These are phyloP conservation scores for Tyrophagus putrescentiae DNA, from an alignment of 1,140 invertebrate species.

Conservation along the genomic window DNA sequence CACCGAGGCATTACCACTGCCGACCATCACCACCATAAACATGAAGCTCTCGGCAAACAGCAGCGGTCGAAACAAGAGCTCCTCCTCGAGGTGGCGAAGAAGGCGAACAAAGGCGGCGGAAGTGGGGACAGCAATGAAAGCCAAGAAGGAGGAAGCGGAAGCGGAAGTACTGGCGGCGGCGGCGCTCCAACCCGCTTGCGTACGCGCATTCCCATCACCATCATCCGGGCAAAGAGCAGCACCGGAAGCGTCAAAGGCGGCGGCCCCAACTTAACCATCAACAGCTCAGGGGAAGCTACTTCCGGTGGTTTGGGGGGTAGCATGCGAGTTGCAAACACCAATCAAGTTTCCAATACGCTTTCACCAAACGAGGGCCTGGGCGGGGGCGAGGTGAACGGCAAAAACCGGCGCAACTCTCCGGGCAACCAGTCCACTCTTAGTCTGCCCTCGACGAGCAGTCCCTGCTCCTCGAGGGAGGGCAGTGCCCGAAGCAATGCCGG, in stretches of 20 bases:
- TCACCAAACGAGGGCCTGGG: neutral
- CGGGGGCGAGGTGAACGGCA: neutral
- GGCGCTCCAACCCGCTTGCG: neutral
- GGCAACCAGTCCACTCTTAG: slow-evolving; percentile 5
- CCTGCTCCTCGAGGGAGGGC: slow-evolving; percentile 17
- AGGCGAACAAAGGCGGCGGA: neutral
- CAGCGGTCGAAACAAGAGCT: no score
- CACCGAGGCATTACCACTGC: no score
- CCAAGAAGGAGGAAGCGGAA: slow-evolving; percentile 6
- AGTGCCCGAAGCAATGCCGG: slow-evolving; percentile 25
- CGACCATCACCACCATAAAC: no score
- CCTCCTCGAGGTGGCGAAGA: no score
- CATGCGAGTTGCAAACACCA: slow-evolving; percentile 9
- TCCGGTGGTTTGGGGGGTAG: neutral
- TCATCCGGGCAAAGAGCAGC: neutral
- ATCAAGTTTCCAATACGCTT: slow-evolving; percentile 14
- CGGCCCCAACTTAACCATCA: no score
- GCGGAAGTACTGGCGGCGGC: no score
- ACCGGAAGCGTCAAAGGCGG: no score
- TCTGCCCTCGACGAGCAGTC: slow-evolving; percentile 13
- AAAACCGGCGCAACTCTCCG: slow-evolving; percentile 8
- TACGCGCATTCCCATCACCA: neutral
- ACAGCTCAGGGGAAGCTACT: neutral
- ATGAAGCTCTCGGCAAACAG: no score
- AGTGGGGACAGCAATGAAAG: neutral